Evolutionary conservation across 1,140 invertebrate genomes (phyloP).

Genomic region (Drosophila lacertosa): DNA sequence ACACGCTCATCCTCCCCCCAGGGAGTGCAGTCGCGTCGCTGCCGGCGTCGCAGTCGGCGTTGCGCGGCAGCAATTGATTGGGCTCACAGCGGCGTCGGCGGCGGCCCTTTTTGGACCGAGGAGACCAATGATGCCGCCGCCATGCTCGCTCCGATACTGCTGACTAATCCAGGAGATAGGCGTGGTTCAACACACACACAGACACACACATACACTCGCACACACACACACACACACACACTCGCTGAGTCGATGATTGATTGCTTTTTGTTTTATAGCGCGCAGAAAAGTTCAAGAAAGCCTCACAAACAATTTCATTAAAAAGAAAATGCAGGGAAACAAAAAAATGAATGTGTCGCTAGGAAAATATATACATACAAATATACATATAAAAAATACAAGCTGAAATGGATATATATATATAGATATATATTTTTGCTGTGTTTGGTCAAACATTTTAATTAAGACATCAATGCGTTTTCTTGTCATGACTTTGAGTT

Average conservation of each 20-base stretch:
- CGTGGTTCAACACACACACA: constrained; percentile 72
- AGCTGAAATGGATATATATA: background rate
- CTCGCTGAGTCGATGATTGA: constrained; percentile 78
- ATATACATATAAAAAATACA: constrained; percentile 28
- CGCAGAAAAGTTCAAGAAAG: constrained; percentile 75
- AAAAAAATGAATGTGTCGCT: constrained; percentile 68
- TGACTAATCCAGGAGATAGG: constrained; percentile 84
- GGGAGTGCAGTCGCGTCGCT: constrained; percentile 40
- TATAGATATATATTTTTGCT: background rate
- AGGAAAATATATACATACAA: constrained; percentile 42
- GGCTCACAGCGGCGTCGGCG: constrained; percentile 61
- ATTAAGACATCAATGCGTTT: constrained; percentile 72
- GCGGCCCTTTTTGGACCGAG: constrained; percentile 39
- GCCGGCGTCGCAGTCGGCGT: constrained; percentile 49
- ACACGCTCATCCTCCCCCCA: constrained; percentile 47
- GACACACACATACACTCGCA: constrained; percentile 13
- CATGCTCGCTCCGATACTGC: constrained; percentile 66
- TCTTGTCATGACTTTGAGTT: constrained; percentile 37
- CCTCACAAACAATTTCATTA: constrained; percentile 68
- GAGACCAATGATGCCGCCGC: constrained; percentile 80
- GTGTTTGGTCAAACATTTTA: constrained; percentile 59
- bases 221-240: constrained; percentile 30
- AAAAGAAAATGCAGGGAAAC: constrained; percentile 49
- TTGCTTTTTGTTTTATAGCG: constrained; percentile 72
- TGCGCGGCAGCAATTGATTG: constrained; percentile 77